Evolutionary conservation across 2,888 invertebrate species (phyloP), one percentile per base, ranked within the genome.

Genomic region (Leuctra nigra): DNA sequence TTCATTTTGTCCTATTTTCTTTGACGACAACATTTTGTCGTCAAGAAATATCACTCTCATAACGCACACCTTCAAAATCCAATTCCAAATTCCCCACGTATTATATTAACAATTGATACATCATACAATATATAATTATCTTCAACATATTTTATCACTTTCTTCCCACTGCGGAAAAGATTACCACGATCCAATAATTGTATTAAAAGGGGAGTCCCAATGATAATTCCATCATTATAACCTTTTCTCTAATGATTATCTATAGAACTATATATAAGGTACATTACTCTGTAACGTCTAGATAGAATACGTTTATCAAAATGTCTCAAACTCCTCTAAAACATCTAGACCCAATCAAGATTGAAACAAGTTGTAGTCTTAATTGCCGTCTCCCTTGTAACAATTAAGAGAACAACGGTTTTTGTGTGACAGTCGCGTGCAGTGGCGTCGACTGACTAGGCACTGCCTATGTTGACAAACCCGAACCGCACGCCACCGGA

Each of bases 171-270:
- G 50, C 18, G 50, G 50, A 18, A 18, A 18, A 35, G 50, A 35
- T 50, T 50, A 50, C 50, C 50, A 50, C 22, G 35, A 35, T 41
- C 20, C 11, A 41, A 18, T 50, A 50, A 50, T 50, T 50, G 50
- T 50, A 4, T 6, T 33, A 14, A 35, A 50, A 22, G 50, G 50
- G 50, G 50, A 50, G 50, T 50, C 50, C 33, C 35, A 16, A 18
- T 48, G 33, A 14, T 48, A 13, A 14, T 18, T n/a, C 48, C n/a
- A n/a, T n/a, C n/a, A n/a, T n/a, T n/a, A n/a, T n/a, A n/a, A n/a
- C n/a, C 33, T 23, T 4, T 50, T 18, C 35, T 41, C 14, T 16
- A 4, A 16, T 41, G 11, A 29, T 29, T 11, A 41, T 18, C 41
- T 41, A 41, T 18, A 20, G 20, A 44, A 23, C 9, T 44, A 22